These are phyloP conservation scores for Ennomos quercinarius DNA, from an alignment of 2,888 invertebrate species.

Conservation along the genomic window DNA sequence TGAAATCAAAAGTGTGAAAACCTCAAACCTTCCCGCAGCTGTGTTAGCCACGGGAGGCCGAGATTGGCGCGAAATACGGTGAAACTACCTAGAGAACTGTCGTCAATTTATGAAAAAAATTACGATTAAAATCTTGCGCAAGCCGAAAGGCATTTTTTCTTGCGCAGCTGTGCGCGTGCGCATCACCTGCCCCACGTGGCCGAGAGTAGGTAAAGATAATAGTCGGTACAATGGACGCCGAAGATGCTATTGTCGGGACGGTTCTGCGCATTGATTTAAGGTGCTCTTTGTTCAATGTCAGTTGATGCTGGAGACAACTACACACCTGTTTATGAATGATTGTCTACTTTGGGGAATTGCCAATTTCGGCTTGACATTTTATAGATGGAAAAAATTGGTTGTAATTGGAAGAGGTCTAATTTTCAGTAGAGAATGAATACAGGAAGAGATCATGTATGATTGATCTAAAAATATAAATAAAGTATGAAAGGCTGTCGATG, in stretches of 20 bases:
- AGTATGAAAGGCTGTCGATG: no score
- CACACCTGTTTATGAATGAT: conserved; percentile 56
- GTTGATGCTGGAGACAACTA: conserved; percentile 41
- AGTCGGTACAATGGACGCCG: conserved; percentile 66
- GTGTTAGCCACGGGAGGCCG: conserved; percentile 59
- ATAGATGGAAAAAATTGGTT: conserved; percentile 1
- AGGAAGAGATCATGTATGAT: no score
- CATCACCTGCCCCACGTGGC: conserved; percentile 81
- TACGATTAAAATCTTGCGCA: conserved; percentile 82
- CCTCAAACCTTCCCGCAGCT: conserved; percentile 61
- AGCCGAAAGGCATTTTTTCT: conserved; percentile 69
- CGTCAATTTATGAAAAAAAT: conserved; percentile 68
- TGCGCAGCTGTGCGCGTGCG: conserved; percentile 81
- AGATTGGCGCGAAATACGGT: conserved; percentile 56
- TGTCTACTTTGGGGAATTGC: conserved; percentile 26
- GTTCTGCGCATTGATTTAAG: conserved; percentile 74
- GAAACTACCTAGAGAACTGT: conserved; percentile 68
- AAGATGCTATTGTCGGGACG: conserved; percentile 64
- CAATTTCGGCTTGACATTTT: conserved; percentile 17
- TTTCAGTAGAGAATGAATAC: no score
- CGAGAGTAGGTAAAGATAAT: conserved; percentile 54
- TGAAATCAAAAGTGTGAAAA: conserved; percentile 55
- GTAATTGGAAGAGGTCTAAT: no score
- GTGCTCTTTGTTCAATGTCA: conserved; percentile 48
- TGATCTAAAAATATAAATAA: no score